phyloP scores from a whole-genome alignment of 2,797 vertebrate genomes.

The Propithecus perrieri region DNA sequence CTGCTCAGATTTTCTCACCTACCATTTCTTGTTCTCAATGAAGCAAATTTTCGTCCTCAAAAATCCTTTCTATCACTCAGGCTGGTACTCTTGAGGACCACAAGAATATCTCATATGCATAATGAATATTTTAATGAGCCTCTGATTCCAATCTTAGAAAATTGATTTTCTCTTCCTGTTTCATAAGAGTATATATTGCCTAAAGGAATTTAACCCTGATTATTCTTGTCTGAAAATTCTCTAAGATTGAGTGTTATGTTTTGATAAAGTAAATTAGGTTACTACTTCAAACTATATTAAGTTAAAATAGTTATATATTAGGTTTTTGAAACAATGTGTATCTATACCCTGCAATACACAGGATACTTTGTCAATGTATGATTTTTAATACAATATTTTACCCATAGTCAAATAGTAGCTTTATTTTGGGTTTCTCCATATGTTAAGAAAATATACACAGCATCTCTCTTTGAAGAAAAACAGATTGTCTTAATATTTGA shows the following conservation, averaged over 20 bases:
- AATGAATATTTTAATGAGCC: slow-evolving; percentile 63
- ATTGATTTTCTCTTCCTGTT: slow-evolving; percentile 51
- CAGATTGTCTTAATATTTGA: slow-evolving; percentile 15
- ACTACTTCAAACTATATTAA: not conserved
- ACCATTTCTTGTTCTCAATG: not conserved
- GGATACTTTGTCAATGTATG: not conserved
- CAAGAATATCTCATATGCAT: slow-evolving; percentile 38
- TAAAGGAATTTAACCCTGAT: slow-evolving; percentile 53
- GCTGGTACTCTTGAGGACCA: not conserved
- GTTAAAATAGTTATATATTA: not conserved
- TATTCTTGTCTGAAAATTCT: not conserved
- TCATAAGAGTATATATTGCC: slow-evolving; percentile 45
- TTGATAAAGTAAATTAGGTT: slow-evolving; percentile 54
- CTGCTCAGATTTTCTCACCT: not conserved
- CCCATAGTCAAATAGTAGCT: not conserved
- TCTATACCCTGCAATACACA: not conserved
- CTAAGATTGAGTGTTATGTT: slow-evolving; percentile 38
- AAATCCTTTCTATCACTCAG: slow-evolving; percentile 21
- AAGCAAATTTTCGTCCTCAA: not conserved
- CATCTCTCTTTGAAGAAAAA: slow-evolving; percentile 25
- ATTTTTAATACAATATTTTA: slow-evolving; percentile 18
- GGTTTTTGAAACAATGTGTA: not conserved
- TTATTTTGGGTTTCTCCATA: not conserved
- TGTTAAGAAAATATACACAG: not conserved
- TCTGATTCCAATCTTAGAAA: slow-evolving; percentile 57